Conservation (phyloP, 2,888 invertebrate species). For the Leucophenga montana region DNA sequence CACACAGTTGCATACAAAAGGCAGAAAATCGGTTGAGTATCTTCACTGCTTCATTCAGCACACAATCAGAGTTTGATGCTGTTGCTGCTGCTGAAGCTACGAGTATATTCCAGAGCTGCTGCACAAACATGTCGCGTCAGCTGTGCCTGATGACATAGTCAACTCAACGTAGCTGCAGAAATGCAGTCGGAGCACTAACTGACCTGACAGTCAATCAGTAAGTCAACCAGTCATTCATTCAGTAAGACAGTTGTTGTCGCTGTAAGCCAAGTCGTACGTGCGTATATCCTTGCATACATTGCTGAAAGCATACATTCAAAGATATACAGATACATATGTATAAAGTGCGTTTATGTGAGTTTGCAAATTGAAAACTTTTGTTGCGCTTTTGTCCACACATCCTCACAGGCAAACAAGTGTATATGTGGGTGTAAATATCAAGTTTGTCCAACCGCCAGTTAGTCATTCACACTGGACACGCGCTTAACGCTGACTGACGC, state of each 20-base stretch:
- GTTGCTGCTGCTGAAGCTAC: not conserved
- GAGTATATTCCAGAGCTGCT: slow-evolving; percentile 12
- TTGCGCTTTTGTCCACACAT: slow-evolving; percentile 41
- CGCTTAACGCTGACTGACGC: slow-evolving; percentile 52
- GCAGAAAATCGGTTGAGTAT: not conserved
- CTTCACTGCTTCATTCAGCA: not conserved
- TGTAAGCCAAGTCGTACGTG: too few species aligned
- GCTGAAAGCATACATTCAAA: not conserved
- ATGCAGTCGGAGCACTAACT: slow-evolving; percentile 52
- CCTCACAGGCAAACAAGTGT: not conserved
- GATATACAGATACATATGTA: not conserved
- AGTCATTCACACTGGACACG: slow-evolving; percentile 57
- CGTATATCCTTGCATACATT: not conserved
- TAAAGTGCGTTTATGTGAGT: slow-evolving; percentile 13
- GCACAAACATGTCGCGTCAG: slow-evolving; percentile 57
- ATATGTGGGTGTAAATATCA: not conserved
- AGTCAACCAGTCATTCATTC: slow-evolving; percentile 48
- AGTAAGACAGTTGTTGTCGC: slow-evolving; percentile 4
- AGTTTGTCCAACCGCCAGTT: not conserved
- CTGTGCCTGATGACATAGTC: slow-evolving; percentile 68
- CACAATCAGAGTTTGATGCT: not conserved
- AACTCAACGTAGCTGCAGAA: slow-evolving; percentile 48
- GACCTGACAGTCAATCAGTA: slow-evolving; percentile 63
- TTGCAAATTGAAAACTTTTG: slow-evolving; percentile 64
- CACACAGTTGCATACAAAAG: not conserved